phyloP scores from a whole-genome alignment of 2,113 vertebrate genomes.

The Podarcis raffonei region DNA sequence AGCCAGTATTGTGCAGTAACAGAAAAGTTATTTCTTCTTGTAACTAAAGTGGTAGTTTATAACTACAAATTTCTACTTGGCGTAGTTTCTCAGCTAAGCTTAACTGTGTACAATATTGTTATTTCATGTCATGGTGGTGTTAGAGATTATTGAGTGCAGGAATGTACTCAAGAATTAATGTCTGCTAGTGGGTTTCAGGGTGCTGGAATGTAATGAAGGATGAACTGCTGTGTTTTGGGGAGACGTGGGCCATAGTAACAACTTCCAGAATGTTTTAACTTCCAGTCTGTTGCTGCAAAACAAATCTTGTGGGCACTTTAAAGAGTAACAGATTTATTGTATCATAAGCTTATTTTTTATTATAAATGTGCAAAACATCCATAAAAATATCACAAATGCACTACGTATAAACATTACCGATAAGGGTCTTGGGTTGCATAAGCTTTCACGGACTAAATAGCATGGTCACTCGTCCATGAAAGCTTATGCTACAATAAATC shows the following conservation, averaged over 20 bases:
- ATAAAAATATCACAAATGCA: too few species aligned
- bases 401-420: too few species aligned
- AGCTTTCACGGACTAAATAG: not conserved
- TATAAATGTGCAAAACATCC: too few species aligned
- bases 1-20: not conserved
- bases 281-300: not conserved
- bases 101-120: not conserved
- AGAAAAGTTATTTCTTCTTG: not conserved
- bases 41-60: not conserved
- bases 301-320: not conserved
- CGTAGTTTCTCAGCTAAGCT: not conserved
- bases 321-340: not conserved
- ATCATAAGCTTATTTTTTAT: not conserved
- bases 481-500: not conserved
- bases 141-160: not conserved
- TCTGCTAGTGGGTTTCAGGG: not conserved
- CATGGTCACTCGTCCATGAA: not conserved
- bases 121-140: conserved; percentile 1
- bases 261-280: not conserved
- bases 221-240: not conserved
- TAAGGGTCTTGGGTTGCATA: too few species aligned
- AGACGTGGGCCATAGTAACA: not conserved
- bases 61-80: not conserved
- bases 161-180: not conserved
- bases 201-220: not conserved